Base-by-base conservation (phyloP, 2,888 invertebrate genomes). In the Callinectes sapidus region DNA sequence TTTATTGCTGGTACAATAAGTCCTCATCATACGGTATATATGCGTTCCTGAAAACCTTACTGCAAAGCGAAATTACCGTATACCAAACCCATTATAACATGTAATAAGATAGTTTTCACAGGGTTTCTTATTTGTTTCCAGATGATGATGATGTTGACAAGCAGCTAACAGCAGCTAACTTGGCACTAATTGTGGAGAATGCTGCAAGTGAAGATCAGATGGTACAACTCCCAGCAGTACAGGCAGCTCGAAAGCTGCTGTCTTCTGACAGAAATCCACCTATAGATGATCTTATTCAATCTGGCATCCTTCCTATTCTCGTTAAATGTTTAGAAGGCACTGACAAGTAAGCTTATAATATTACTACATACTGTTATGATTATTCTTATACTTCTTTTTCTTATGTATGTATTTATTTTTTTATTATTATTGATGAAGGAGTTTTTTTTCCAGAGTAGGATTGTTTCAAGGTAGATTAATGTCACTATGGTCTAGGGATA, bases 181-280 rank as follows among this genome's bases (percentile, higher is more conserved):
- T 99, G 95, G 97, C 97, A 95, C 97, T 97, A 95, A 97, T 99
- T 95, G 99, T 99, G 92, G 96, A 97, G 95, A 98, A 98, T 95
- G 99, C 99, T 32, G 97, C 97, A 18, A 97, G 98, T 96, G 94
- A 95, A 14, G 97, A 97, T 92, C 97, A 98, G 48, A 97, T 97
- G 13, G 97, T 97, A 95, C 98, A 99, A 96, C 97, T 99, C 95
- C 97, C 97, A 95, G 99, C 99, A 91, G 99, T 99, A 42, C 99
- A 99, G 96, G 97, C 98, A 91, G 99, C 99, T 94, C 97, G 99
- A 95, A 99, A 99, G 96, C 96, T 99, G 95, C 96, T 99, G 66
- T 99, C 99, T 14, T 99, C 99, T 95, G 99, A 99, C 96, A 97
- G 98, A 95, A 99, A 99, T 96, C 99, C 99, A 95, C 99, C 99